Base-by-base conservation (phyloP, 2,113 vertebrate genomes). In the Ptyas mucosa region DNA sequence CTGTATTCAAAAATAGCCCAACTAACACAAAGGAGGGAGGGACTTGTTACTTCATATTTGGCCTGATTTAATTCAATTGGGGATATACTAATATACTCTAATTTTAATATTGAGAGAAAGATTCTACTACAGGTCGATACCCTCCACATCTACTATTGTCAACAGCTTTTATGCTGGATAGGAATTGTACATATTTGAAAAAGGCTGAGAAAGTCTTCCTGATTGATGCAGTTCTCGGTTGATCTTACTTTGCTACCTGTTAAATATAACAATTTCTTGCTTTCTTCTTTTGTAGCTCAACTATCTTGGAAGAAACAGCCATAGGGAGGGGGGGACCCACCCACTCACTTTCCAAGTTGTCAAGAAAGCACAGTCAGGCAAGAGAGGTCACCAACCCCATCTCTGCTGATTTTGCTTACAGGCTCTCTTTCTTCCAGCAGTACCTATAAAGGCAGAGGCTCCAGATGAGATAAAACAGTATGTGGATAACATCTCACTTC, bases 401-500 rank as follows among this genome's bases (percentile, higher is more conserved):
- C 29, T n/a, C 58, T 89, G 87, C 85, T 58, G 29, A 75, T 75
- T 92, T 39, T 57, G 85, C 51, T 75, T 39, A 57, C 29, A 23
- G 86, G 57, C 58, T 39, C 43, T 57, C 75, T 29, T 53, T 90
- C 69, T 52, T n/a, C 75, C 29, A 43, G 20, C 1, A 39, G 58
- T 10, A 87, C 14, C 12, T 49, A 21, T 34, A 34, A 34, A 46
- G 34, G 20, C 85, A 58, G n/a, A 91, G 54, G 46, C 52, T 53
- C 64, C 23, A 53, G 52, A 86, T 20, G 24, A 89, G 90, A 89
- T 46, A 85, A 91, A 91, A 86, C 11, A 54, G 51, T 90, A 55
- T 89, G 64, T 90, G 86, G 81, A 75, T 92, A 87, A 90, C 58
- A 90, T 92, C 93, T 94, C 91, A 53, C 91, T 90, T 90, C 58